Percentiles rank a stretch among this genome's conserved stretches.
Conservation (phyloP, 2,797 vertebrate genomes). For the Clarias platycephalus region DNA sequence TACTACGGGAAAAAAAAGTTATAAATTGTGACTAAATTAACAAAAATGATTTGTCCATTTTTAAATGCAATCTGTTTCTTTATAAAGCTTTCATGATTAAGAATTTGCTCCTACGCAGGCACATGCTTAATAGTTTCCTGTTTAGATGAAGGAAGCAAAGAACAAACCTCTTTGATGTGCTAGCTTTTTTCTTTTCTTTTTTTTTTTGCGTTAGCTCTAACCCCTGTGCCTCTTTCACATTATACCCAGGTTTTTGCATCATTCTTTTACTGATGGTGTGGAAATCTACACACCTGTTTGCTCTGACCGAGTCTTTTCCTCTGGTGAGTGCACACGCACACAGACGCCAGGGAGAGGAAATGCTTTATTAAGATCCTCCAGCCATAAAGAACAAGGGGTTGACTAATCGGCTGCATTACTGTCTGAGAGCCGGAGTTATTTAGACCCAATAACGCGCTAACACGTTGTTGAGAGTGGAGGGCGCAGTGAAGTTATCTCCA, state of each 20-base stretch:
- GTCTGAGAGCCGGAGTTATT: slow-evolving; percentile 83
- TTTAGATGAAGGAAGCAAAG: slow-evolving; percentile 52
- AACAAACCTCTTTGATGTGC: slow-evolving; percentile 32
- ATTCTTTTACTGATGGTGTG: slow-evolving; percentile 67
- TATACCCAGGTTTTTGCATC: slow-evolving; percentile 15
- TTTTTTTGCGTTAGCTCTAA: neutral
- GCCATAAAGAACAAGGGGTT: slow-evolving; percentile 72
- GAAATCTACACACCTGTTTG: slow-evolving; percentile 59
- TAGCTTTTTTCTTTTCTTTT: neutral
- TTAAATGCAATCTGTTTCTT: neutral
- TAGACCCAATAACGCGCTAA: slow-evolving; percentile 82
- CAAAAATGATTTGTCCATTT: neutral
- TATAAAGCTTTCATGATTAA: slow-evolving; percentile 1
- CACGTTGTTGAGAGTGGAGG: slow-evolving; percentile 80
- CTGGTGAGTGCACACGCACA: slow-evolving; percentile 36
- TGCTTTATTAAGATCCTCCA: slow-evolving; percentile 80
- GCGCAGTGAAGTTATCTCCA: slow-evolving; percentile 80
- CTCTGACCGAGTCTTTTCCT: slow-evolving; percentile 30
- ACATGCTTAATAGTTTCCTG: slow-evolving; percentile 58
- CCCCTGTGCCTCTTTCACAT: slow-evolving; percentile 17
- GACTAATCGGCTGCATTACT: slow-evolving; percentile 81
- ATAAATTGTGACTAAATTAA: slow-evolving; percentile 49
- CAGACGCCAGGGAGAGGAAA: slow-evolving; percentile 74
- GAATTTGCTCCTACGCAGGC: slow-evolving; percentile 22
- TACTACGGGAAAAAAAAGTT: slow-evolving; percentile 51